These are phyloP conservation scores for Solenopsis invicta DNA, from an alignment of 1,140 invertebrate species.

Conservation along the genomic window DNA sequence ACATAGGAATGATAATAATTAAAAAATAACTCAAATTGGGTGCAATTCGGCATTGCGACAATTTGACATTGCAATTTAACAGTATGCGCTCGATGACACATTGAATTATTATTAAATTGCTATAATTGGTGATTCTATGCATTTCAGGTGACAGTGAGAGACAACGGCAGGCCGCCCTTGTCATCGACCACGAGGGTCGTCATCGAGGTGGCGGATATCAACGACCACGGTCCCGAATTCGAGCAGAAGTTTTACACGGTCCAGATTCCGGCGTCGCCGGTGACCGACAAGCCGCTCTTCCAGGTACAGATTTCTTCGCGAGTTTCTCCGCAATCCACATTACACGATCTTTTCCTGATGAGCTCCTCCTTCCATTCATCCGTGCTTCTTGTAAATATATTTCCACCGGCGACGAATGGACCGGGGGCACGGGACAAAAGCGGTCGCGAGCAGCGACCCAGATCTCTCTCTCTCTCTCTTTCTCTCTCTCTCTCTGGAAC, in stretches of 20 bases:
- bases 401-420: conserved; percentile 36
- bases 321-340: neutral
- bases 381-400: conserved; percentile 61
- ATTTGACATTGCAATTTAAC: too few species aligned
- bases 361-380: neutral
- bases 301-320: conserved; percentile 86
- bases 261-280: conserved; percentile 90
- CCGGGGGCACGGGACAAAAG: conserved; percentile 4
- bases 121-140: conserved; percentile 41
- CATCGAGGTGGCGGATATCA: conserved; percentile 93
- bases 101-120: neutral
- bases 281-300: conserved; percentile 89
- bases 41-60: too few species aligned
- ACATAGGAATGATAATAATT: too few species aligned
- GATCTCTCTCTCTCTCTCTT: conserved; percentile 1
- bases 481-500: neutral
- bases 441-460: neutral
- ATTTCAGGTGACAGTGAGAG: conserved; percentile 91
- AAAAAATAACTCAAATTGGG: too few species aligned
- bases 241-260: conserved; percentile 94
- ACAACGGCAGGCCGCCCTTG: conserved; percentile 92
- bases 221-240: conserved; percentile 95
- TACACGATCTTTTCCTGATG: conserved; percentile 29
- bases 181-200: conserved; percentile 94
- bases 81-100: neutral